Evolutionary conservation across 2,113 vertebrate genomes (phyloP).

Genomic region (Ochotona princeps): DNA sequence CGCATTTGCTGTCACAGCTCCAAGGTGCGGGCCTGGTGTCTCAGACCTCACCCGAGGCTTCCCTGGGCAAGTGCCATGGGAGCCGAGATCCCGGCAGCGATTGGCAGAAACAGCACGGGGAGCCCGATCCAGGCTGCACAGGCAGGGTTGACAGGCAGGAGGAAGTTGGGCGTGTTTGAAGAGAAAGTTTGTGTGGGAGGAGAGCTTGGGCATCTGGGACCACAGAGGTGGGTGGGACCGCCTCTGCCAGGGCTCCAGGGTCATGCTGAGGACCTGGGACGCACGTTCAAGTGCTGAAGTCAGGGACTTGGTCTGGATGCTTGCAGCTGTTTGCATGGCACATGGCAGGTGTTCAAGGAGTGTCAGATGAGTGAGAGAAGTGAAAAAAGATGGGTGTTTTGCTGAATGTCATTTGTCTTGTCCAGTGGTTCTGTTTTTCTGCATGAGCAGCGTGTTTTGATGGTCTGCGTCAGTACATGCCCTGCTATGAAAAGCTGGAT

Average conservation of each 20-base stretch:
- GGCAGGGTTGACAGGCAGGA: background rate
- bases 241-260: background rate
- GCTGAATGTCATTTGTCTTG: background rate
- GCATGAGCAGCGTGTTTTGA: conserved; percentile 1
- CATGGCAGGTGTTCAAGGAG: background rate
- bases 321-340: background rate
- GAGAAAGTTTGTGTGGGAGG: background rate
- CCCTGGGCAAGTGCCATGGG: conserved; percentile 32
- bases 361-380: background rate
- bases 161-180: background rate
- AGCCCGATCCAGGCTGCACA: background rate
- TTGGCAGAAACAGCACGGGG: background rate
- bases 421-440: background rate
- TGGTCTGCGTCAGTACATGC: background rate
- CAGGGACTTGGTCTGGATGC: background rate
- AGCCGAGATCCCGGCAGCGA: background rate
- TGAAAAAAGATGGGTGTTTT: background rate
- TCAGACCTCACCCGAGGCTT: background rate
- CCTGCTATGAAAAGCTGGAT: background rate
- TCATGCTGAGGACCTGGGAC: background rate
- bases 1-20: background rate
- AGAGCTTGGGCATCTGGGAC: background rate
- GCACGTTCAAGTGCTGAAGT: background rate
- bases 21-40: background rate
- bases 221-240: background rate